Evolutionary conservation across 2,113 vertebrate species (phyloP).

Genomic region (Todiramphus chloris): DNA sequence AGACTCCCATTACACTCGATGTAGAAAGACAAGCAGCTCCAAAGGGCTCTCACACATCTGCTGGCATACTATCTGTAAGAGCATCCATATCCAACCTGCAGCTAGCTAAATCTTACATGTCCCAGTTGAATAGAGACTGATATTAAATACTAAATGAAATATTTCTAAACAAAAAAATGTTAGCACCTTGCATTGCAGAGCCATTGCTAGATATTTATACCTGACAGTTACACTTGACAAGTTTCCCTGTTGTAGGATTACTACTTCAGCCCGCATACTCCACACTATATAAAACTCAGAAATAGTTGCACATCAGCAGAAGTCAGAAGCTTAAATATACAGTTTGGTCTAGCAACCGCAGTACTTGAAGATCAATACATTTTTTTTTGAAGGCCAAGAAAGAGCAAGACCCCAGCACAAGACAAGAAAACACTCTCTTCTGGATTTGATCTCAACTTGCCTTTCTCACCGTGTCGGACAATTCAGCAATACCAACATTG

Average conservation of each 20-base stretch:
- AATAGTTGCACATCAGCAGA: background rate
- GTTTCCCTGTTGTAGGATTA: background rate
- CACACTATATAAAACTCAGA: background rate
- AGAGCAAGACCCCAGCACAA: background rate
- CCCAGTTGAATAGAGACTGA: background rate
- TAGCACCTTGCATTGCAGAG: background rate
- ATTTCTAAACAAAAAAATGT: background rate
- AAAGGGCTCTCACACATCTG: fast-evolving
- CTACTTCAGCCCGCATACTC: background rate
- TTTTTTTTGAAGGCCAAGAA: background rate
- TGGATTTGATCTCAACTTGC: background rate
- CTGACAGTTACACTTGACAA: background rate
- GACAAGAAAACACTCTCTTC: background rate
- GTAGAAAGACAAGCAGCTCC: background rate
- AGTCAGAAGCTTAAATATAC: background rate
- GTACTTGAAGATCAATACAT: background rate
- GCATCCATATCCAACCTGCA: background rate
- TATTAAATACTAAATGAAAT: background rate
- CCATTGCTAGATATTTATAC: background rate
- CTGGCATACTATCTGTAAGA: fast-evolving
- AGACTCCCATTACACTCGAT: fast-evolving
- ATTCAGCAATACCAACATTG: background rate
- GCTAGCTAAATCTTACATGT: background rate
- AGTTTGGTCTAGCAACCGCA: background rate
- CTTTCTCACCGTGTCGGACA: background rate